phyloP scores from a whole-genome alignment of 2,797 vertebrate species.

The Otolemur crassicaudatus region DNA sequence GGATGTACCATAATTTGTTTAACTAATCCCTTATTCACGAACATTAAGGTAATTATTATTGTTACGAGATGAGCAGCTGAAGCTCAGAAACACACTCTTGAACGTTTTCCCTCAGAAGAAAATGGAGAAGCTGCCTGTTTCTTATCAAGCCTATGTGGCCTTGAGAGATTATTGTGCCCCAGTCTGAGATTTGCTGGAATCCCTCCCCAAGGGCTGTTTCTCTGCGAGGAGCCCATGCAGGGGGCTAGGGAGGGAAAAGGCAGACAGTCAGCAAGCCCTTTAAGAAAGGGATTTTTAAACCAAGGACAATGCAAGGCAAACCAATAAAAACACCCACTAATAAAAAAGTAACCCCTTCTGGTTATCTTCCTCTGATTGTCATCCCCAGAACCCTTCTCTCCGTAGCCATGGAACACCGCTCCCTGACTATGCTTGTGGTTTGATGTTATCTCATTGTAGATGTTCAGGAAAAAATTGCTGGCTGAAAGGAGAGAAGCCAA shows the following conservation, averaged over 20 bases:
- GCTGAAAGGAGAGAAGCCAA: neutral
- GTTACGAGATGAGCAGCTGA: constrained; percentile 62
- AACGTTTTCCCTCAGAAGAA: constrained; percentile 54
- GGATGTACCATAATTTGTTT: constrained; percentile 71
- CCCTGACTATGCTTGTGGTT: neutral
- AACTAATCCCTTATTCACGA: constrained; percentile 66
- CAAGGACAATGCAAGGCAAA: neutral
- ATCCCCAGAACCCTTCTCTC: neutral
- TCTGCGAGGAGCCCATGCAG: accelerated
- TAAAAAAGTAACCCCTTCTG: neutral
- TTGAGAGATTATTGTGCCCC: neutral
- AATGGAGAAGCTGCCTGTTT: constrained; percentile 17
- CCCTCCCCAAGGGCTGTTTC: neutral
- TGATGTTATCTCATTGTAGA: neutral
- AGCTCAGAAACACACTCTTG: constrained; percentile 61
- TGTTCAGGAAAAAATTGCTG: neutral
- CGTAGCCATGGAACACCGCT: neutral
- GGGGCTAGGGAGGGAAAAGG: neutral
- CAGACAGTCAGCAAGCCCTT: neutral
- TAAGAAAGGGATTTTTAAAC: neutral
- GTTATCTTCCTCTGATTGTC: neutral
- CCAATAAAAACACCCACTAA: neutral
- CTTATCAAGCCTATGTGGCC: neutral
- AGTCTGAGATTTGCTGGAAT: neutral
- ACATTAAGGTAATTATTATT: constrained; percentile 79